Conservation (phyloP, 2,888 invertebrate genomes). For the Lordiphosa fenestrarum region DNA sequence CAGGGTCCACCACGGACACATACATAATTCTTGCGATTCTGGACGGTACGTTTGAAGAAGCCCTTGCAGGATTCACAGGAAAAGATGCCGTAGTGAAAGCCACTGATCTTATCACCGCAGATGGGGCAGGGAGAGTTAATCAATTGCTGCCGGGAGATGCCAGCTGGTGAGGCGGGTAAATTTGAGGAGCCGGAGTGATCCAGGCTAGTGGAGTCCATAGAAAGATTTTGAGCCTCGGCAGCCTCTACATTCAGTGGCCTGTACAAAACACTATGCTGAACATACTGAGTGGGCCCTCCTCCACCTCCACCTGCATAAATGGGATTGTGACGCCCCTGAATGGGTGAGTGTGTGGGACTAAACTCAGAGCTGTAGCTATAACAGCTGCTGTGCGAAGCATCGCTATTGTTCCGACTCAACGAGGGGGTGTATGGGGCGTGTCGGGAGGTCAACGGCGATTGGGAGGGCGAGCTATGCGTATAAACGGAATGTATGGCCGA, state of each 20-base stretch:
- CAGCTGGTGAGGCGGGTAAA: slow-evolving; percentile 82
- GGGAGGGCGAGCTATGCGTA: slow-evolving; percentile 89
- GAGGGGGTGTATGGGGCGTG: slow-evolving; percentile 91
- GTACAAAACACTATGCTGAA: slow-evolving; percentile 82
- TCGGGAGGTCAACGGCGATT: slow-evolving; percentile 91
- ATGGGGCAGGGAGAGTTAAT: slow-evolving; percentile 97
- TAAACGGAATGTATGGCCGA: slow-evolving; percentile 95
- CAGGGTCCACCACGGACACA: slow-evolving; percentile 95
- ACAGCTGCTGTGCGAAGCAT: slow-evolving; percentile 94
- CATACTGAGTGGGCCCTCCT: slow-evolving; percentile 40
- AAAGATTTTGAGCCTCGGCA: slow-evolving; percentile 68
- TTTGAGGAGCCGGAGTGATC: slow-evolving; percentile 38
- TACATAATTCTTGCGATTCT: slow-evolving; percentile 97
- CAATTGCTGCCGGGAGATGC: slow-evolving; percentile 92
- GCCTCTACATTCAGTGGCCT: slow-evolving; percentile 79
- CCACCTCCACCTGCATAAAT: slow-evolving; percentile 47
- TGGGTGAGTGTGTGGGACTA: slow-evolving; percentile 93
- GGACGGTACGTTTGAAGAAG: slow-evolving; percentile 99
- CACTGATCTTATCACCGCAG: slow-evolving; percentile 96
- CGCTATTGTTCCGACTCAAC: slow-evolving; percentile 93
- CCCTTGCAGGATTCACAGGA: slow-evolving; percentile 99
- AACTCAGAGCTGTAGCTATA: slow-evolving; percentile 92
- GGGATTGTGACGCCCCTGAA: slow-evolving; percentile 84
- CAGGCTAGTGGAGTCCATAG: slow-evolving; percentile 60
- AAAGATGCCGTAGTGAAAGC: slow-evolving; percentile 98